These are phyloP conservation scores for Muscidifurax raptorellus DNA, from an alignment of 1,140 invertebrate species.

Conservation along the genomic window DNA sequence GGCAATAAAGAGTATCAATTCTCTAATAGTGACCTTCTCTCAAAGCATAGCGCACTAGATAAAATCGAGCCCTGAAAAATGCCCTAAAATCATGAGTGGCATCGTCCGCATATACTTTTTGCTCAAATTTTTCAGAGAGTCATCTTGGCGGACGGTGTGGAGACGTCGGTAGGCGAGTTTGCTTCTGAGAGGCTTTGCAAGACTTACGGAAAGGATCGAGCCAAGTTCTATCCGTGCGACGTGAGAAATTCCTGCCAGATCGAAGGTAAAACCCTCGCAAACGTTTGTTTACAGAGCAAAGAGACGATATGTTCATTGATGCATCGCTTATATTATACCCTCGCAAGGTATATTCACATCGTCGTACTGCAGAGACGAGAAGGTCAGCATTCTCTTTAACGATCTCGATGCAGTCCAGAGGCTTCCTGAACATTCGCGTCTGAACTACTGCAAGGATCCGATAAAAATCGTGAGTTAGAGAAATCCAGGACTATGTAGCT, in stretches of 20 bases:
- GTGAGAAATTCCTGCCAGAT: conserved; percentile 21
- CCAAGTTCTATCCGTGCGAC: conserved; percentile 41
- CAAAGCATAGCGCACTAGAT: no score
- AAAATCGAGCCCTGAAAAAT: no score
- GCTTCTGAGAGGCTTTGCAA: conserved; percentile 31
- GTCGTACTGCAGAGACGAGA: not conserved
- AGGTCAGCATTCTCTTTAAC: conserved; percentile 25
- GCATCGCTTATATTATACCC: not conserved
- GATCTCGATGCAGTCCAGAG: conserved; percentile 41
- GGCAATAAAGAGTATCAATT: no score
- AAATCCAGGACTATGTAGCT: no score
- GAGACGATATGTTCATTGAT: no score
- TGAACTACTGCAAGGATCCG: not conserved
- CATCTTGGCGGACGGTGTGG: conserved; percentile 42
- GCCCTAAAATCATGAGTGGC: no score
- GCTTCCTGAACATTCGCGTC: not conserved
- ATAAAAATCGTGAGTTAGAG: not conserved
- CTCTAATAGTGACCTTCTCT: no score
- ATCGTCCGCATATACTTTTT: no score
- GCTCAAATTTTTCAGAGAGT: conserved; percentile 16
- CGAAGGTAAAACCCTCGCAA: conserved; percentile 26
- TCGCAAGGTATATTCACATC: conserved; percentile 18
- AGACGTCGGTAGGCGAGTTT: conserved; percentile 35
- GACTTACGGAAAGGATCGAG: conserved; percentile 30
- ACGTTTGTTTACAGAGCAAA: not conserved